phyloP scores from a whole-genome alignment of 2,113 vertebrate species.

The Paraplagusia blochii region DNA sequence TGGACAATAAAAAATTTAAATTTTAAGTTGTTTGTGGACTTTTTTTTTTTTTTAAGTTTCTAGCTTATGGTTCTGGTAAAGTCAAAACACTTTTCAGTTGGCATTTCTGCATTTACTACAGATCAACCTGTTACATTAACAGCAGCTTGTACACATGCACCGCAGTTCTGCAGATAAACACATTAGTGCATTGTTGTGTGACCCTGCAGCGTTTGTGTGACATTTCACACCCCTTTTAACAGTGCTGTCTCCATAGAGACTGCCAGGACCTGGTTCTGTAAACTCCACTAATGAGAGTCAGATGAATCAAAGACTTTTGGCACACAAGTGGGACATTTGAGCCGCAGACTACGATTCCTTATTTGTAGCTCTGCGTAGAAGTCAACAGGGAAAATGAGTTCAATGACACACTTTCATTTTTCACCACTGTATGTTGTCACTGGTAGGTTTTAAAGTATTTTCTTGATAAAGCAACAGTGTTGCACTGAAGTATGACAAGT shows the following conservation, averaged over 20 bases:
- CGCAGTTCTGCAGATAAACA: slow-evolving; percentile 4
- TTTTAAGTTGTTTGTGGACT: neutral
- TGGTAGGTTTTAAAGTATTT: too few species aligned
- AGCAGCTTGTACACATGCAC: neutral
- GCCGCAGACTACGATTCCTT: neutral
- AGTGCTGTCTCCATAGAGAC: slow-evolving; percentile 19
- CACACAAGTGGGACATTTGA: slow-evolving; percentile 14
- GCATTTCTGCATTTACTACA: too few species aligned
- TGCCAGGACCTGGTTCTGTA: slow-evolving; percentile 1
- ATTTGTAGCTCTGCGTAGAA: neutral
- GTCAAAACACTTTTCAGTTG: too few species aligned
- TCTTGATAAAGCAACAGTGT: too few species aligned
- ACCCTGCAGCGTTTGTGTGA: slow-evolving; percentile 34
- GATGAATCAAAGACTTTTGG: slow-evolving; percentile 9
- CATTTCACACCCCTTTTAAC: slow-evolving; percentile 38
- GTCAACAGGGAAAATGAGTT: neutral
- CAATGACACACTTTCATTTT: neutral
- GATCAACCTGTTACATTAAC: neutral
- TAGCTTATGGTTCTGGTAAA: too few species aligned
- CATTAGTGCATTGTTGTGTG: slow-evolving; percentile 11
- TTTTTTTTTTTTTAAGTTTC: neutral
- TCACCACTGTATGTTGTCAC: too few species aligned
- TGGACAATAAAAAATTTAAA: slow-evolving; percentile 70
- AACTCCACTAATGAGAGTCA: slow-evolving; percentile 8
- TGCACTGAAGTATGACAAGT: too few species aligned